Evolutionary conservation across 2,113 vertebrate species (phyloP).

Genomic region (Opisthocomus hoazin): DNA sequence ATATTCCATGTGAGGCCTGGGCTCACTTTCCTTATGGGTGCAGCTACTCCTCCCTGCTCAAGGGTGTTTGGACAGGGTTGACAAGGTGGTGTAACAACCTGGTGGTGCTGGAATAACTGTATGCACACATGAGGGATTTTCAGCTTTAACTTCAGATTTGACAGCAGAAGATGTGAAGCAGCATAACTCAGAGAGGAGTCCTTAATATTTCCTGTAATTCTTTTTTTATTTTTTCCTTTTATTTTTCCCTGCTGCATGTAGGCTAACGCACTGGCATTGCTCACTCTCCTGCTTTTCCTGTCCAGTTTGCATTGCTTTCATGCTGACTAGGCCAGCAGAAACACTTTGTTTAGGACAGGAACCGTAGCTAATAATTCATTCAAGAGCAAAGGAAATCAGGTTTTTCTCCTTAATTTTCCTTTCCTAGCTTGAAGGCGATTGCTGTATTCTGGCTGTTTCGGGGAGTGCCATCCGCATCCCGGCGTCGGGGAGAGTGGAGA

Average conservation of each 20-base stretch:
- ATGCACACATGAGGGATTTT: background rate
- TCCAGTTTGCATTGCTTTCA: background rate
- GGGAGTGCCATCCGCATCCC: background rate
- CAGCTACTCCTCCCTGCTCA: background rate
- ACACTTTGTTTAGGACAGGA: background rate
- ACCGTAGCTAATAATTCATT: background rate
- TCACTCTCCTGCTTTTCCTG: background rate
- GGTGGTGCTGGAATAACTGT: background rate
- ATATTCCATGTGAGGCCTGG: background rate
- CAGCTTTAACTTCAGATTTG: background rate
- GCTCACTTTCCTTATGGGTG: background rate
- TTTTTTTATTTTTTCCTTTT: too few species aligned
- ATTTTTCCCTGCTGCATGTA: background rate
- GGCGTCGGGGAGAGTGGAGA: background rate
- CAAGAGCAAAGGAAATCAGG: background rate
- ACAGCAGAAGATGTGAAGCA: background rate
- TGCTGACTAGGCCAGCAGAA: background rate
- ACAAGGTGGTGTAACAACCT: too few species aligned
- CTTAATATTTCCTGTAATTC: background rate
- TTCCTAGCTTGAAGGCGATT: background rate
- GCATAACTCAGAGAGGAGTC: background rate
- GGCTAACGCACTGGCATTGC: background rate
- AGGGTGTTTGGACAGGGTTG: background rate
- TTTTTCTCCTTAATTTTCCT: background rate
- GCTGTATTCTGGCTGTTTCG: background rate